Percentiles rank a stretch among this genome's conserved stretches.
These are phyloP conservation scores for Ceriagrion tenellum DNA, from an alignment of 2,888 invertebrate genomes.

Conservation along the genomic window DNA sequence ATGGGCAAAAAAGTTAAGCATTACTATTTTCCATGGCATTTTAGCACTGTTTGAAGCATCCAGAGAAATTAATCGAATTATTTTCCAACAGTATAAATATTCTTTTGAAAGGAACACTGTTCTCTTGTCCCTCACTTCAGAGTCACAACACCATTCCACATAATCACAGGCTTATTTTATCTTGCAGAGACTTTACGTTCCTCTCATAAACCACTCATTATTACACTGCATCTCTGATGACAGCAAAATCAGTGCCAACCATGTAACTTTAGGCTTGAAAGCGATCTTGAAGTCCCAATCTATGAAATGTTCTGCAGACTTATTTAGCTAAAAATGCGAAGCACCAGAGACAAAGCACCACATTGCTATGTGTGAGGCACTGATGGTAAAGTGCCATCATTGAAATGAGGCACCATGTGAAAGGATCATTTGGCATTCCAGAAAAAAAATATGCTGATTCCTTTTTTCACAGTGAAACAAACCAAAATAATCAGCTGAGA, in stretches of 20 bases:
- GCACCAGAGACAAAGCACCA: slow-evolving; percentile 64
- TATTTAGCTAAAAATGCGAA: slow-evolving; percentile 65
- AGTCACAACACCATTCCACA: not conserved
- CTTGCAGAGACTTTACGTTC: not conserved
- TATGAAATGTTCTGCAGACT: slow-evolving; percentile 59
- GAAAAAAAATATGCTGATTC: slow-evolving; percentile 17
- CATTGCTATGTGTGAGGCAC: slow-evolving; percentile 43
- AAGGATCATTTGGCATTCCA: slow-evolving; percentile 38
- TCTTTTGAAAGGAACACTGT: not conserved
- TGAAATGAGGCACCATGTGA: slow-evolving; percentile 35
- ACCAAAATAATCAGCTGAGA: not conserved
- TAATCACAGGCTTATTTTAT: not conserved
- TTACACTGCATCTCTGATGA: slow-evolving; percentile 33
- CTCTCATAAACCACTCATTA: not conserved
- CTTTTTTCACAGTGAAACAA: slow-evolving; percentile 1
- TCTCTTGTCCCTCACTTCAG: not conserved
- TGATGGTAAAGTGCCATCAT: slow-evolving; percentile 32
- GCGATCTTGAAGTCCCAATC: slow-evolving; percentile 30
- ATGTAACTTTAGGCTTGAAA: slow-evolving; percentile 42
- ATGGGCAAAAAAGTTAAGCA: slow-evolving; percentile 52
- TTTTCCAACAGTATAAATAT: not conserved
- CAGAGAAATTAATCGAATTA: slow-evolving; percentile 38
- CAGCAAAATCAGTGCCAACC: slow-evolving; percentile 28
- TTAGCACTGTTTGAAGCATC: slow-evolving; percentile 52
- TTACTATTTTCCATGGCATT: slow-evolving; percentile 29